A percentile compares a stretch with the other conserved stretches of the same genome.
These are phyloP conservation scores for Phaethon lepturus DNA, from an alignment of 2,113 vertebrate species.

Conservation along the genomic window DNA sequence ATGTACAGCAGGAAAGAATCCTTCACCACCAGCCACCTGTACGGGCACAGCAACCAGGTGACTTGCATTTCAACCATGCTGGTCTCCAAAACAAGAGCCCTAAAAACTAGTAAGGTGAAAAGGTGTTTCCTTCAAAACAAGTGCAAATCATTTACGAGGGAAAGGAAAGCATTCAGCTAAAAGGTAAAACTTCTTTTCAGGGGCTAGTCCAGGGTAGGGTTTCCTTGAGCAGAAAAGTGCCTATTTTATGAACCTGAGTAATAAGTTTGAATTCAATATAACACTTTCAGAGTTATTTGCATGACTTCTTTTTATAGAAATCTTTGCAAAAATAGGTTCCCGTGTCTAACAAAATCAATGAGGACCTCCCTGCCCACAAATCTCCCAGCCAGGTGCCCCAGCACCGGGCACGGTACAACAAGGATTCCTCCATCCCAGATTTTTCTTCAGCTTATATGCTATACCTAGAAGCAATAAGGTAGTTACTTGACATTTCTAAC, in stretches of 20 bases:
- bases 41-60: neutral
- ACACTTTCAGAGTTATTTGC: neutral
- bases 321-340: neutral
- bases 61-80: neutral
- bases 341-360: neutral
- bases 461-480: neutral
- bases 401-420: neutral
- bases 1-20: constrained; percentile 95
- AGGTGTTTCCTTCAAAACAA: neutral
- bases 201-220: neutral
- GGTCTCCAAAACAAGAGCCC: neutral
- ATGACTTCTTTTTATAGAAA: neutral
- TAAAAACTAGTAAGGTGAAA: neutral
- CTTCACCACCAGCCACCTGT: constrained; percentile 95
- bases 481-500: neutral
- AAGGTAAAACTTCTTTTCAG: neutral
- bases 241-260: neutral
- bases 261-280: neutral
- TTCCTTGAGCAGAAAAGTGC: neutral
- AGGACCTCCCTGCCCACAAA: neutral
- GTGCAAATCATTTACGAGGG: neutral
- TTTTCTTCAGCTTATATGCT: neutral
- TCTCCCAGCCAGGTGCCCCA: neutral
- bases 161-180: neutral
- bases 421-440: neutral